These are phyloP conservation scores for Bos taurus DNA, from an alignment of 2,113 vertebrate species.

Conservation along the genomic window DNA sequence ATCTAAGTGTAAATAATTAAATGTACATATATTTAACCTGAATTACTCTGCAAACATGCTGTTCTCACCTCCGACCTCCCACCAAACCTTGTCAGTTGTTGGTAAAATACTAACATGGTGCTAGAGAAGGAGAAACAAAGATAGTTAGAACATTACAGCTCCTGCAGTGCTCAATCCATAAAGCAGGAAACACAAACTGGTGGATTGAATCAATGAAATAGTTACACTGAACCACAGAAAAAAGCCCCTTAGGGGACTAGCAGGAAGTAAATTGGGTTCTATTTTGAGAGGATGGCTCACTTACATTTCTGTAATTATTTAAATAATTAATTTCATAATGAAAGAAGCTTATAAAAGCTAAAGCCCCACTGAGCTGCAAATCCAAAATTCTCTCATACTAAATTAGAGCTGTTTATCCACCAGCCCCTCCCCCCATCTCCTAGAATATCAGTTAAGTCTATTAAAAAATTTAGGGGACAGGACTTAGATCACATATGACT, in stretches of 20 bases:
- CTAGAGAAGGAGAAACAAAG: conserved; percentile 32
- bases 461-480: neutral
- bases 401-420: neutral
- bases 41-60: conserved; percentile 49
- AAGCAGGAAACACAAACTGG: conserved; percentile 22
- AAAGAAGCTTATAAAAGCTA: conserved; percentile 39
- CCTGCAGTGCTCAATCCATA: conserved; percentile 38
- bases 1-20: conserved; percentile 67
- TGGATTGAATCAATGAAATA: neutral
- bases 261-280: conserved; percentile 59
- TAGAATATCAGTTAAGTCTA: neutral
- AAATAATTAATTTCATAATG: conserved; percentile 70
- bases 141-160: neutral
- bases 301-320: conserved; percentile 64
- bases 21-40: conserved; percentile 64
- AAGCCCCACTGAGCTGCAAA: conserved; percentile 20
- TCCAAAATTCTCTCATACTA: neutral
- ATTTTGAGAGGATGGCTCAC: conserved; percentile 58
- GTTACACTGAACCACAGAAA: conserved; percentile 32
- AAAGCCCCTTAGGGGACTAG: conserved; percentile 32
- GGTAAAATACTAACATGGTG: conserved; percentile 53
- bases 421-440: neutral
- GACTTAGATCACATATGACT: neutral
- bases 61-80: conserved; percentile 28
- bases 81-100: conserved; percentile 34